Conservation (phyloP, 2,113 vertebrate genomes). For the Montifringilla adamsi region DNA sequence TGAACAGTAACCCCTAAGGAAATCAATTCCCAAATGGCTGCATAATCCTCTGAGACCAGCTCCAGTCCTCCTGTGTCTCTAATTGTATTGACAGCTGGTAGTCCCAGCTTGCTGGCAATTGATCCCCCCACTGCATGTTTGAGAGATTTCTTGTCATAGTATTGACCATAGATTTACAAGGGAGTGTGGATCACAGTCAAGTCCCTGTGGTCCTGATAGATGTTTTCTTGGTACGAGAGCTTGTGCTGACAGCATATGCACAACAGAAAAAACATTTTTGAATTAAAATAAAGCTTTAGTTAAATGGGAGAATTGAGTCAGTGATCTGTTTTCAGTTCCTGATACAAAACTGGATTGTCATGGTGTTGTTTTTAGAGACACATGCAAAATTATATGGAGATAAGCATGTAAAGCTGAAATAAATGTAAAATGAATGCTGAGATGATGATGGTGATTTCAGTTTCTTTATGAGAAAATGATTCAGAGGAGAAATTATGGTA, state of each 20-base stretch:
- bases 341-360: background rate
- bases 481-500: background rate
- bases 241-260: background rate
- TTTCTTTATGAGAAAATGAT: background rate
- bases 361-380: background rate
- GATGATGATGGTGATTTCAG: background rate
- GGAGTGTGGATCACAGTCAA: conserved; percentile 44
- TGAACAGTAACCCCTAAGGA: background rate
- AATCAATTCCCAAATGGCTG: conserved; percentile 62
- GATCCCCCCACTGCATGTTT: conserved; percentile 62
- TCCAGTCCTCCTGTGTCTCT: conserved; percentile 47
- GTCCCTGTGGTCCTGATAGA: conserved; percentile 54
- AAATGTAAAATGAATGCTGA: background rate
- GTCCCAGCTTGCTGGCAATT: conserved; percentile 52
- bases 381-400: background rate
- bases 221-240: conserved; percentile 2
- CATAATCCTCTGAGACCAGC: background rate
- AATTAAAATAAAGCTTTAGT: conserved; percentile 7
- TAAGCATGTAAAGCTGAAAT: background rate
- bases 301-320: conserved; percentile 3
- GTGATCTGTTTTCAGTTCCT: background rate
- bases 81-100: conserved; percentile 69
- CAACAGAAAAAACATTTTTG: background rate
- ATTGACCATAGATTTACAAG: conserved; percentile 17
- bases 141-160: conserved; percentile 26